Percentiles rank a stretch among this genome's conserved stretches.
These are phyloP conservation scores for Gymnogyps californianus DNA, from an alignment of 2,113 vertebrate species.

Conservation along the genomic window DNA sequence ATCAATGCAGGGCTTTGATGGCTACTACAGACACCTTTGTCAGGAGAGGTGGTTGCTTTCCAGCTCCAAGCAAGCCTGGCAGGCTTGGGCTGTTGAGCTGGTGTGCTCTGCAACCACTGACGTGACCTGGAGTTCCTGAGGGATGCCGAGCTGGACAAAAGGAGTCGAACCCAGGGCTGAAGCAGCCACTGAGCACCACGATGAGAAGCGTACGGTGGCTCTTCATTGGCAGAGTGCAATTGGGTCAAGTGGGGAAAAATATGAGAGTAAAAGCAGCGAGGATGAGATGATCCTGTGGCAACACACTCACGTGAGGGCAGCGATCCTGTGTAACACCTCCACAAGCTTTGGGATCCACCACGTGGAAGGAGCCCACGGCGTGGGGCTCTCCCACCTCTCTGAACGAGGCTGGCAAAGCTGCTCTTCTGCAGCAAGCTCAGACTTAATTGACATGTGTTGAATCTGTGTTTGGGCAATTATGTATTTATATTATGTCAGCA, in stretches of 20 bases:
- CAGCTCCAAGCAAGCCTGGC: background rate
- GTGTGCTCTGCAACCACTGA: background rate
- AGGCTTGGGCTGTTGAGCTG: background rate
- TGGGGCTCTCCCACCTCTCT: background rate
- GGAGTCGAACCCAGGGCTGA: background rate
- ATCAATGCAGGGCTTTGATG: background rate
- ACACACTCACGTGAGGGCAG: fast-evolving
- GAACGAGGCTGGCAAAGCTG: background rate
- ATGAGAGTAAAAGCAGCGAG: background rate
- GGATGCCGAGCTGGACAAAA: background rate
- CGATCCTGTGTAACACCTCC: background rate
- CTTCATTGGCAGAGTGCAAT: fast-evolving
- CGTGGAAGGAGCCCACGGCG: fast-evolving
- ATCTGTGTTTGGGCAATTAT: conserved; percentile 33
- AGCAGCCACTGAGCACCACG: background rate
- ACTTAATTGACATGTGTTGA: background rate
- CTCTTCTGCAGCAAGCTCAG: background rate
- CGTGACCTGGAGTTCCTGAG: background rate
- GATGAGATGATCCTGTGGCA: background rate
- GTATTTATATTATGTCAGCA: conserved; percentile 51
- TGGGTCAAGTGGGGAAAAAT: background rate
- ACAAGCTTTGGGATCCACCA: background rate
- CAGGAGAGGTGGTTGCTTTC: background rate
- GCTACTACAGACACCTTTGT: background rate
- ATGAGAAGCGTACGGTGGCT: background rate